phyloP scores from a whole-genome alignment of 2,888 invertebrate species.

The Caprella mutica region DNA sequence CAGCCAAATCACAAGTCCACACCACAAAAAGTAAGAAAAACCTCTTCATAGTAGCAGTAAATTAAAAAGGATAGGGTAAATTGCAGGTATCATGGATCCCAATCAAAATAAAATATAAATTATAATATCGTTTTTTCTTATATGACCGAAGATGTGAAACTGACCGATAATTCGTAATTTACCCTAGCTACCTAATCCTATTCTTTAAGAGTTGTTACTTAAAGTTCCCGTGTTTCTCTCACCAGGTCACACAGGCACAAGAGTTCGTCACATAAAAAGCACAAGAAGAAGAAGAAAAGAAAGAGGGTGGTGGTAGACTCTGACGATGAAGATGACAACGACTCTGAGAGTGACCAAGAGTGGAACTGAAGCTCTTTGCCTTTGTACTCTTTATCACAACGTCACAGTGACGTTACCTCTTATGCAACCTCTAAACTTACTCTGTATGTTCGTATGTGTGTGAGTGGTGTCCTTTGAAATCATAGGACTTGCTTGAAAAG shows the following conservation, averaged over 20 bases:
- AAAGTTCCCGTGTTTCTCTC: neutral
- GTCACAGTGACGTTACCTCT: neutral
- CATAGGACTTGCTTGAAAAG: too few relatives aligned
- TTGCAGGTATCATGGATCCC: too few relatives aligned
- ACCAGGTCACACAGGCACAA: conserved; percentile 3
- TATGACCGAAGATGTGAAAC: neutral
- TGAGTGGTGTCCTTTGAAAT: too few relatives aligned
- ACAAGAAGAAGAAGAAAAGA: conserved; percentile 33
- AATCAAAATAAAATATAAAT: too few relatives aligned
- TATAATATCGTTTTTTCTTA: neutral
- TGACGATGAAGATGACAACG: conserved; percentile 29
- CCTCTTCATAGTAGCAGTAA: too few relatives aligned
- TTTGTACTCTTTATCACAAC: neutral
- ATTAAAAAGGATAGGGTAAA: too few relatives aligned
- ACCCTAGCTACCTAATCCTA: neutral
- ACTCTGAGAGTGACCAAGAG: conserved; percentile 26
- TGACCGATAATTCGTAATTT: neutral
- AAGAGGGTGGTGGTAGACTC: conserved; percentile 22
- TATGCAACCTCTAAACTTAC: too few relatives aligned
- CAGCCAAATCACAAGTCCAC: conserved; percentile 18
- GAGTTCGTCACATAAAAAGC: conserved; percentile 23
- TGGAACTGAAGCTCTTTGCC: conserved; percentile 2
- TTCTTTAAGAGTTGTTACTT: neutral
- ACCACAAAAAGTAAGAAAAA: conserved; percentile 10
- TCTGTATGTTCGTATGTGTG: too few relatives aligned